Base-by-base conservation (phyloP, 2,797 vertebrate species). In the Rhodeus uyekii region DNA sequence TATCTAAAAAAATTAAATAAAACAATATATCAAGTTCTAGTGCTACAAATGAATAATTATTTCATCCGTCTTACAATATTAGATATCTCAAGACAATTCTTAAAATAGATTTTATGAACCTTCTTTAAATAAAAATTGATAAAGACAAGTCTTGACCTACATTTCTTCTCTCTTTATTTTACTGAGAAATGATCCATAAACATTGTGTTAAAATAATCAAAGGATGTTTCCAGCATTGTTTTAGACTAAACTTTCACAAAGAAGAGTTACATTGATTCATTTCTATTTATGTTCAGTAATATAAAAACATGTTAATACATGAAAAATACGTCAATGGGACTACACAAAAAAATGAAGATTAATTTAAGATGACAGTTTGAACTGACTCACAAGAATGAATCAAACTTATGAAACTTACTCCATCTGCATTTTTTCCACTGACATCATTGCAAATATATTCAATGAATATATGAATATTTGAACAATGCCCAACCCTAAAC, bases 331-430 rank as follows among this genome's bases (percentile, higher is more conserved):
- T 24, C 36, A 67, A 38, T 13, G 36, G 32, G 24, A 27, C 58
- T 18, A 14, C 58, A 61, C 55, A 16, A 19, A 7, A 6, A 67
- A 14, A 38, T 22, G 27, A 24, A 55, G 27, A 34, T 65, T 38
- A 0, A 68, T 44, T 69, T 6, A 69, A 68, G 8, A 5, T 16
- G 65, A 69, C 39, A 44, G 38, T 46, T 46, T 44, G 24, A 46
- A 46, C 67, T 69, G 67, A 69, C 24, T 72, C 44, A 71, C 24
- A 60, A 2, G 38, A 18, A 55, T 75, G 4, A 75, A 75, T 38
- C 73, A 58, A 38, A 58, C 48, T 53, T 39, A 44, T 13, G 0
- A 9, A 73, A 34, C 29, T 75, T 39, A 39, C 32, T 34, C 34
- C 32, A 38, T 39, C 22, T 55, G 24, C 44, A 48, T 5, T 18